Conservation (phyloP, 2,888 invertebrate species). For the Allolobophora icterica region DNA sequence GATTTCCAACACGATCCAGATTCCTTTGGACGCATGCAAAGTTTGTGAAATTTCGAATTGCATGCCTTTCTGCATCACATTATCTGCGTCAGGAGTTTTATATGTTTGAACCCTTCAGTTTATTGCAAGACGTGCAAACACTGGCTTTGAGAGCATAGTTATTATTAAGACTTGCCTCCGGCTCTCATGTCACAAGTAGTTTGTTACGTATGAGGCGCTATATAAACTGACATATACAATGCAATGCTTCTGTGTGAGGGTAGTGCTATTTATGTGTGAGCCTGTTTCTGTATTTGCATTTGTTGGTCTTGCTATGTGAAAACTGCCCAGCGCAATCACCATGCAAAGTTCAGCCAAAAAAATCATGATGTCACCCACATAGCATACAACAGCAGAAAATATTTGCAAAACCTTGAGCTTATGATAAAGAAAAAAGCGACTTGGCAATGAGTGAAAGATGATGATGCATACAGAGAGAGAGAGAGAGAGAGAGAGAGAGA, state of each 20-base stretch:
- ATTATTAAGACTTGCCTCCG: neutral
- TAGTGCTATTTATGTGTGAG: neutral
- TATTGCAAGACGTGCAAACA: neutral
- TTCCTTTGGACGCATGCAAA: neutral
- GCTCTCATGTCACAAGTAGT: neutral
- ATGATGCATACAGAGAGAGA: neutral
- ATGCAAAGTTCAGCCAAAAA: too few relatives aligned
- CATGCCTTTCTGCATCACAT: neutral
- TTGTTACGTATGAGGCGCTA: too few relatives aligned
- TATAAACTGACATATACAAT: neutral
- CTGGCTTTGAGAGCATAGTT: neutral
- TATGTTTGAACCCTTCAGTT: neutral
- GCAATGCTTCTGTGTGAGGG: neutral
- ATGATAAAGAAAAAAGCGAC: neutral
- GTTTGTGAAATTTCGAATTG: neutral
- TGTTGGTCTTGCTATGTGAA: too few relatives aligned
- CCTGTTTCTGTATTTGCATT: too few relatives aligned
- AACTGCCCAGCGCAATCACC: too few relatives aligned
- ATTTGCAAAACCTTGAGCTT: neutral
- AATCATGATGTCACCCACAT: too few relatives aligned
- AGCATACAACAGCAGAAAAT: too few relatives aligned
- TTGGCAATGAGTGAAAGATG: neutral
- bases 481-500: neutral
- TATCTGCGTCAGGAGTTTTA: neutral
- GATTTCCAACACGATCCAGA: neutral